phyloP scores from a whole-genome alignment of 2,797 vertebrate genomes.

The Cirrhinus molitorella region DNA sequence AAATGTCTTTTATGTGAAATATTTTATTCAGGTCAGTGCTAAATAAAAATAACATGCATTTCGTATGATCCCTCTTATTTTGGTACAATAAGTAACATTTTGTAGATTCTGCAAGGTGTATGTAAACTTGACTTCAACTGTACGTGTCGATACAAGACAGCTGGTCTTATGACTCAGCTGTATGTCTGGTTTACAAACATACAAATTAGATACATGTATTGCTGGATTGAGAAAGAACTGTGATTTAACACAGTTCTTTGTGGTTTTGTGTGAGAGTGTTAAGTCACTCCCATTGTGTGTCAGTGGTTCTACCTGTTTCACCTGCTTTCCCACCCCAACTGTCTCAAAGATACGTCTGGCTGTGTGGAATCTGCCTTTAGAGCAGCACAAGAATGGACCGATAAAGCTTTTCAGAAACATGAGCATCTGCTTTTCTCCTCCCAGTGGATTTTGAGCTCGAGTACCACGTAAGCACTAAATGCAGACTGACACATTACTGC shows the following conservation, averaged over 20 bases:
- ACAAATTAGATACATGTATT: not conserved
- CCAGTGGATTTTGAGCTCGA: conserved; percentile 15
- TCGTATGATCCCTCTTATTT: no score
- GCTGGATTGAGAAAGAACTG: not conserved
- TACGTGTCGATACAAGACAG: not conserved
- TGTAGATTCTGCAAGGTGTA: no score
- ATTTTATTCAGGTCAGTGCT: no score
- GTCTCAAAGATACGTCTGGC: conserved; percentile 63
- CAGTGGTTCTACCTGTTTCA: conserved; percentile 81
- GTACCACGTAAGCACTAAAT: not conserved
- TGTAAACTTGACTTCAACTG: no score
- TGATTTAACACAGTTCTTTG: conserved; percentile 44
- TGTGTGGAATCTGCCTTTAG: conserved; percentile 51
- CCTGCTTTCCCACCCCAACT: conserved; percentile 72
- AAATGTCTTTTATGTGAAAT: no score
- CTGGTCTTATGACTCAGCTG: not conserved
- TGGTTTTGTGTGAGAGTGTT: conserved; percentile 47
- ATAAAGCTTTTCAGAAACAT: conserved; percentile 54
- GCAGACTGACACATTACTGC: conserved; percentile 32
- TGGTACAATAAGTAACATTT: no score
- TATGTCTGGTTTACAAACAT: not conserved
- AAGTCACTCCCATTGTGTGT: conserved; percentile 36
- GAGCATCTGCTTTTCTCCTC: conserved; percentile 47
- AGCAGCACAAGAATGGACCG: conserved; percentile 51
- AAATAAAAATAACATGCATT: no score